Percentiles rank a stretch among this genome's conserved stretches.
phyloP scores from a whole-genome alignment of 2,888 invertebrate species.

The Rhimphoctona megacephalus region DNA sequence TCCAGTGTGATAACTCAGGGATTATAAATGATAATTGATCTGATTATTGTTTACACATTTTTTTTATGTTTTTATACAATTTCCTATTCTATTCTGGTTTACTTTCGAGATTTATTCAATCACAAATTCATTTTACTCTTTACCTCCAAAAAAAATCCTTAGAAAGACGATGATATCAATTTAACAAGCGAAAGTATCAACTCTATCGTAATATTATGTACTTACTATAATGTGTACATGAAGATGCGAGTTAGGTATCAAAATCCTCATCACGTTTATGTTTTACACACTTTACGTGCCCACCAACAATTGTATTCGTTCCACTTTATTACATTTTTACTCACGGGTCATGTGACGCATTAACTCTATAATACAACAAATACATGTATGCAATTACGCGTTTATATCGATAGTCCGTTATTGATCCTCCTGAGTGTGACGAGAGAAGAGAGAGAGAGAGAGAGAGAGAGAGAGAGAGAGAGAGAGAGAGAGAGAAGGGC shows the following conservation, averaged over 20 bases:
- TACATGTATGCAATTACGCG: constrained; percentile 58
- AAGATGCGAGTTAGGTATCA: constrained; percentile 21
- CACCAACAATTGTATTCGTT: constrained; percentile 53
- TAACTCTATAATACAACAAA: constrained; percentile 59
- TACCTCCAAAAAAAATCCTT: neutral
- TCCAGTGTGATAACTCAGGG: neutral
- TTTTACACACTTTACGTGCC: constrained; percentile 64
- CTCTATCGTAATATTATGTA: constrained; percentile 19
- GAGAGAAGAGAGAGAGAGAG: neutral
- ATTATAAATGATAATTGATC: neutral
- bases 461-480: neutral
- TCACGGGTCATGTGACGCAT: constrained; percentile 59
- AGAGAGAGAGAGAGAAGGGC: neutral
- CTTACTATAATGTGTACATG: constrained; percentile 18
- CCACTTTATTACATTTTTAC: constrained; percentile 58
- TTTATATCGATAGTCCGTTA: constrained; percentile 53
- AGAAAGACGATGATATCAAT: constrained; percentile 14
- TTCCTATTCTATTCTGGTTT: neutral
- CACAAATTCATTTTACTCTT: neutral
- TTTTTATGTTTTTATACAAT: neutral
- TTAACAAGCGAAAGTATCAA: constrained; percentile 26
- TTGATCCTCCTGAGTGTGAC: constrained; percentile 36
- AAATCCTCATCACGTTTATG: constrained; percentile 61
- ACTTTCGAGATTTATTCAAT: neutral
- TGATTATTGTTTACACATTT: neutral